Evolutionary conservation across 2,888 invertebrate genomes (phyloP).

Genomic region (Megamerina dolium): DNA sequence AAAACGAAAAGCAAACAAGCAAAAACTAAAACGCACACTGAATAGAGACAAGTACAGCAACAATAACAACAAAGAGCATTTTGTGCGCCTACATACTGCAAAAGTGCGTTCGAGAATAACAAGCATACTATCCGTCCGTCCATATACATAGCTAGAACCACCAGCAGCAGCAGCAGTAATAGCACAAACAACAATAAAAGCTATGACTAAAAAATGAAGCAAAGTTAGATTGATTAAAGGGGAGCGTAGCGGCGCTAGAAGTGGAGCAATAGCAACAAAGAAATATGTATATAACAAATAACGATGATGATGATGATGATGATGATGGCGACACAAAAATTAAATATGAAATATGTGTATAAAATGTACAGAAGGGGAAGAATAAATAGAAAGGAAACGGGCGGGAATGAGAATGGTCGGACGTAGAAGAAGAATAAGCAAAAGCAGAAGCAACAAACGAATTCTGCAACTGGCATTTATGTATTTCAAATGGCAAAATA

Average conservation of each 20-base stretch:
- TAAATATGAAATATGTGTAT: too few relatives aligned
- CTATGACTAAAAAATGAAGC: conserved; percentile 8
- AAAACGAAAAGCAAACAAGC: conserved; percentile 18
- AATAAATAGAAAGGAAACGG: not conserved
- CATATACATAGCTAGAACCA: too few relatives aligned
- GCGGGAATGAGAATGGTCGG: not conserved
- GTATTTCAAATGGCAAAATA: conserved; percentile 31
- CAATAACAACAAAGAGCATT: not conserved
- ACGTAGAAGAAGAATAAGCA: conserved; percentile 4
- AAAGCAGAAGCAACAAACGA: conserved; percentile 24
- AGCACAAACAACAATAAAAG: not conserved
- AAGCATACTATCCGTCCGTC: too few relatives aligned
- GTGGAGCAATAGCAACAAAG: conserved; percentile 14
- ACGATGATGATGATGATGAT: conserved; percentile 6
- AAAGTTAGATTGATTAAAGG: conserved; percentile 3
- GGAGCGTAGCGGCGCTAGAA: conserved; percentile 6
- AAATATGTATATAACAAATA: conserved; percentile 8
- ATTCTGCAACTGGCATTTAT: conserved; percentile 37
- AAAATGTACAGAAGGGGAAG: too few relatives aligned
- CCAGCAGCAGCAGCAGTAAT: too few relatives aligned
- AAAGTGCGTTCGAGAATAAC: conserved; percentile 30
- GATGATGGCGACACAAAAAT: not conserved
- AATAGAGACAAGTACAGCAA: not conserved
- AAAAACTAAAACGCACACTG: conserved; percentile 11
- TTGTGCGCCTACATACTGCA: conserved; percentile 25